Evolutionary conservation across 2,113 vertebrate species (phyloP), one percentile per base, ranked within the genome.

Genomic region (Eubucco bourcierii): DNA sequence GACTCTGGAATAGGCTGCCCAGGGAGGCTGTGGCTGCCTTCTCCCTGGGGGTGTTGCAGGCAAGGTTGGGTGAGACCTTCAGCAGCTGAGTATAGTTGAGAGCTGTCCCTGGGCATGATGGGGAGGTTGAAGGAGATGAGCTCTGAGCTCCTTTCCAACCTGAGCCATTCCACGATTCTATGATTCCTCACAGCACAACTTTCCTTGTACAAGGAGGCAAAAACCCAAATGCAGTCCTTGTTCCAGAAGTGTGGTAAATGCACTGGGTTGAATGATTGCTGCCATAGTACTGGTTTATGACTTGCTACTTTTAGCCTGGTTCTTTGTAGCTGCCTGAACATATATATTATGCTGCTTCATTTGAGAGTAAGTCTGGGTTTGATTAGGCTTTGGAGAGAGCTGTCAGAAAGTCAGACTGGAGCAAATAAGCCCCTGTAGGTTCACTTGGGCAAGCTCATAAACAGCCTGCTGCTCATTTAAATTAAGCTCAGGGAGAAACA

Each of bases 381-480:
- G 94, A 97, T 98, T 97, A 98, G 71, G 59, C 63, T 60, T 14
- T 55, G 78, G 66, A 82, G 93, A 66, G 55, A 96, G 77, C 93
- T 90, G 88, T 94, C 94, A 94, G 94, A 96, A 95, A 96, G 61
- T 92, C 87, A 82, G 93, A 92, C 87, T 79, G 14, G 1, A 91
- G 84, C 79, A 95, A 95, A 95, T 94, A 95, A 97, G 93, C 83
- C 95, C 95, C 97, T 94, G 91, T 92, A 96, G 97, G 91, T 95
- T 97, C 92, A 70, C 41, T 64, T 89, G 74, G 78, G 90, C 94
- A 90, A 96, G 72, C 79, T 84, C 41, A 66, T 95, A 97, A 98
- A 96, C 95, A 86, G 95, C 95, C 96, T 96, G 94, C 84, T 85
- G 31, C 53, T 88, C 95, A 71, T 96, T 95, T 97, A 95, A 96